phyloP scores from a whole-genome alignment of 2,113 vertebrate species.

The Centrocercus urophasianus region DNA sequence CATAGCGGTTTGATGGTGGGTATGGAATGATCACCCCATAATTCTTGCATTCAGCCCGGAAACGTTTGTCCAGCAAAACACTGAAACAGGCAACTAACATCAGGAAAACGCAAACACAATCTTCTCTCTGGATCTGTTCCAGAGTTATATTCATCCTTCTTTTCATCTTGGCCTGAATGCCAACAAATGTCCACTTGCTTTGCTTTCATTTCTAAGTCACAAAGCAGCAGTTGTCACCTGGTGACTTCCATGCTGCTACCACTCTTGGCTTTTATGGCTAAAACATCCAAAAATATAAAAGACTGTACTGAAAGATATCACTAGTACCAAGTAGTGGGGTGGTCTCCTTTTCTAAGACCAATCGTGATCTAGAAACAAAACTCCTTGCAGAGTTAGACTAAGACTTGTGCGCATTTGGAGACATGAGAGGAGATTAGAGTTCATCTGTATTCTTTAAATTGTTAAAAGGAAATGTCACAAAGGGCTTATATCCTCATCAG shows the following conservation, averaged over 20 bases:
- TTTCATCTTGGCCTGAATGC: not conserved
- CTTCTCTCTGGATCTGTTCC: not conserved
- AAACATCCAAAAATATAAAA: not conserved
- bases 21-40: constrained; percentile 98
- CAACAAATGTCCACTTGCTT: not conserved
- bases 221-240: not conserved
- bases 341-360: not conserved
- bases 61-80: constrained; percentile 96
- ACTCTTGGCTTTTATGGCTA: not conserved
- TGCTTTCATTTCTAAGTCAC: not conserved
- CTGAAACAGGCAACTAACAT: constrained; percentile 72
- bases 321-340: not conserved
- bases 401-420: not conserved
- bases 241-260: not conserved
- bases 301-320: not conserved
- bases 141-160: not conserved
- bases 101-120: not conserved
- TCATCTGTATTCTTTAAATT: not conserved
- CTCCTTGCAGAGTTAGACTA: not conserved
- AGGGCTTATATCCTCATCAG: not conserved
- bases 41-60: constrained; percentile 98
- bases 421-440: not conserved
- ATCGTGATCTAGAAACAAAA: not conserved
- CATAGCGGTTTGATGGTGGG: constrained; percentile 97
- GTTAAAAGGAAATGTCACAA: not conserved